Percentiles rank a stretch among this genome's conserved stretches.
These are phyloP conservation scores for Mesodorylaimus sp. DNA, from an alignment of 2,888 invertebrate species.

Conservation along the genomic window DNA sequence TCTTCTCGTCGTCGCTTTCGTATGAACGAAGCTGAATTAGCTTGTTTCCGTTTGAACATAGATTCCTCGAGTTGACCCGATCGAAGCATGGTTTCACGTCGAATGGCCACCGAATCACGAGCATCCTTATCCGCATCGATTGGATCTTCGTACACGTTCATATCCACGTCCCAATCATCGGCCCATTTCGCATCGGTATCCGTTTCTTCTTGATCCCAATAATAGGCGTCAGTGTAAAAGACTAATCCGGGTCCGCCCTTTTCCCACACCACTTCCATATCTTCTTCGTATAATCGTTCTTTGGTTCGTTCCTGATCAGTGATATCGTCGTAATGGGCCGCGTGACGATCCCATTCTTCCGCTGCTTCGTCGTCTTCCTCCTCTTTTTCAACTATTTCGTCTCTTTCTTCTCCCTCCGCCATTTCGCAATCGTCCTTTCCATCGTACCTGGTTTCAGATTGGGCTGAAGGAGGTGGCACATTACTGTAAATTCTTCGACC, in stretches of 20 bases:
- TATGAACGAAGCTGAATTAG: conserved; percentile 17
- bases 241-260: conserved; percentile 43
- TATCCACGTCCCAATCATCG: conserved; percentile 43
- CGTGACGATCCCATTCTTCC: not conserved
- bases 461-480: not conserved
- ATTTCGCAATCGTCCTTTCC: not conserved
- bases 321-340: conserved; percentile 2
- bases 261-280: conserved; percentile 38
- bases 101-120: conserved; percentile 34
- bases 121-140: conserved; percentile 37
- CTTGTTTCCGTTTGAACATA: conserved; percentile 7
- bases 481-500: not conserved
- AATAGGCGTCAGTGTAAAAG: conserved; percentile 41
- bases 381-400: not conserved
- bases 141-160: conserved; percentile 37
- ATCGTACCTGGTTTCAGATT: not conserved
- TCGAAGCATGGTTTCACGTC: conserved; percentile 21
- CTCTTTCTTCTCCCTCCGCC: not conserved
- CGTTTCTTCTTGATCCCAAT: conserved; percentile 36
- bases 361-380: not conserved
- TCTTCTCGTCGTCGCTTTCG: too few relatives aligned
- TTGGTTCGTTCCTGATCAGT: conserved; percentile 35
- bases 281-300: conserved; percentile 35
- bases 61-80: not conserved
- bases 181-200: conserved; percentile 39